phyloP scores from a whole-genome alignment of 2,888 invertebrate genomes.

The Alviniconcha strummeri region DNA sequence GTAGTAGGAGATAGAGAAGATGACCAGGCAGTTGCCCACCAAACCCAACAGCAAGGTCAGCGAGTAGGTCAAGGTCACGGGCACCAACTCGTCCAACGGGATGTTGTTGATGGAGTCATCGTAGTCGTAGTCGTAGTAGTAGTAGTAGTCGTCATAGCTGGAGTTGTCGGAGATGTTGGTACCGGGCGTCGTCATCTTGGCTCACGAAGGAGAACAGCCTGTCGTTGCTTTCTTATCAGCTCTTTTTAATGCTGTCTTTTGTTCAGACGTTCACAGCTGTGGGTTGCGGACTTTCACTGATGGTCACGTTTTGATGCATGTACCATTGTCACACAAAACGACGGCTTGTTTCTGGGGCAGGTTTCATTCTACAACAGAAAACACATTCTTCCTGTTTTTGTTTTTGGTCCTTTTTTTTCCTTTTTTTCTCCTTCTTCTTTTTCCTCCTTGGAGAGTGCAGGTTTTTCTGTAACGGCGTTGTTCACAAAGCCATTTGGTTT shows the following conservation, averaged over 20 bases:
- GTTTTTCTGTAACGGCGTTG: too few species aligned
- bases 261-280: background rate
- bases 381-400: too few species aligned
- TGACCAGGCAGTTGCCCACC: conserved; percentile 78
- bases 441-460: too few species aligned
- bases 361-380: too few species aligned
- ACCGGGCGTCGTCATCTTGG: background rate
- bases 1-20: conserved; percentile 77
- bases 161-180: background rate
- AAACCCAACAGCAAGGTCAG: conserved; percentile 79
- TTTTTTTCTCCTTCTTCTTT: too few species aligned
- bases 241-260: too few species aligned
- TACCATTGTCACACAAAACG: too few species aligned
- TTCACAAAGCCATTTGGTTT: too few species aligned
- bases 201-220: background rate
- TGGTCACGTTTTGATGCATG: too few species aligned
- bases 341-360: too few species aligned
- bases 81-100: conserved; percentile 77
- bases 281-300: background rate
- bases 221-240: too few species aligned
- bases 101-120: conserved; percentile 69
- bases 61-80: conserved; percentile 78
- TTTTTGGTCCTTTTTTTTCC: too few species aligned
- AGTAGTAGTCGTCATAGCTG: conserved; percentile 30
- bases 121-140: conserved; percentile 75